Base-by-base conservation (phyloP, 2,113 vertebrate genomes). In the Empidonax traillii region DNA sequence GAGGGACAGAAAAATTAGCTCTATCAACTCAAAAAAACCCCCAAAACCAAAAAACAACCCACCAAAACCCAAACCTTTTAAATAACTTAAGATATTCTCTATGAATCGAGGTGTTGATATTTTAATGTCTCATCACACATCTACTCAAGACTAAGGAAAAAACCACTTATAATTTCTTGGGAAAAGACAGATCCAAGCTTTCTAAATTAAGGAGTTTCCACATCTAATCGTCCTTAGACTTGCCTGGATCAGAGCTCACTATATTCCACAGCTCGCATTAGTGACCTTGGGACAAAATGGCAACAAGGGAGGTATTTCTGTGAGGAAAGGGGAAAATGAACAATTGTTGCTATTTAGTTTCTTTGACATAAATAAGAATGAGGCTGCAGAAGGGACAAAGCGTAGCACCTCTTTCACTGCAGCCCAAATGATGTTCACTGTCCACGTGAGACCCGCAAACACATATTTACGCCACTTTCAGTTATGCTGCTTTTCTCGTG, bases 381-480 rank as follows among this genome's bases (percentile, higher is more conserved):
- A 74, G 46, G 27, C 11, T 61, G 13, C 37, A 87, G 77, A 86
- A 93, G 63, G 27, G n/a, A 76, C 19, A 72, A 49, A 33, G 23
- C 56, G 51, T 67, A 95, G 52, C 28, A 66, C 23, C 8, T 76
- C 44, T 66, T 91, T 58, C 67, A 30, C 31, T 55, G 30, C 56
- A 59, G 35, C 39, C 24, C 39, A 71, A 85, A 31, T 8, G 25
- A 39, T 1, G 5, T 10, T 39, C 43, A 23, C 25, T 52, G 73
- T 52, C 27, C 21, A 47, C 0, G 0, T 5, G 35, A 83, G 51
- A 66, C 8, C 33, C 24, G 5, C 65, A 76, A 79, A 69, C 12
- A 28, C 25, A 35, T 0, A 0, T 46, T 46, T 62, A 43, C 3
- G 1, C 19, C 0, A 0, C n/a, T 44, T 76, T 46, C 10, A 53